Conservation (phyloP, 2,113 vertebrate species). For the pig (Sus scrofa) region T2T-Sscrofa CM000816.6:57851501-57852000, state of each 20-base stretch:
- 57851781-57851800: too few species aligned
- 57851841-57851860: too few species aligned
- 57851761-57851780: too few species aligned
- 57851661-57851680: not conserved
- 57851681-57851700: not conserved
- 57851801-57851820: too few species aligned
- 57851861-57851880: not conserved
- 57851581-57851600: not conserved
- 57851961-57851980: not conserved
- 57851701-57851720: not conserved
- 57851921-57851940: slow-evolving; percentile 10
- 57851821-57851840: too few species aligned
- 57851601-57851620: not conserved
- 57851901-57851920: slow-evolving; percentile 41
- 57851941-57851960: not conserved
- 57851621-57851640: not conserved
- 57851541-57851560: not conserved
- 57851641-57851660: not conserved
- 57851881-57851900: not conserved
- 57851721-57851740: too few species aligned
- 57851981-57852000: not conserved
- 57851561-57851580: not conserved
- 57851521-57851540: not conserved
- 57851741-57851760: too few species aligned
- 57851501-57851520: not conserved